Evolutionary conservation across 92 coral and sea anemone species (phyloP).

Genomic region (Metridium senile): DNA sequence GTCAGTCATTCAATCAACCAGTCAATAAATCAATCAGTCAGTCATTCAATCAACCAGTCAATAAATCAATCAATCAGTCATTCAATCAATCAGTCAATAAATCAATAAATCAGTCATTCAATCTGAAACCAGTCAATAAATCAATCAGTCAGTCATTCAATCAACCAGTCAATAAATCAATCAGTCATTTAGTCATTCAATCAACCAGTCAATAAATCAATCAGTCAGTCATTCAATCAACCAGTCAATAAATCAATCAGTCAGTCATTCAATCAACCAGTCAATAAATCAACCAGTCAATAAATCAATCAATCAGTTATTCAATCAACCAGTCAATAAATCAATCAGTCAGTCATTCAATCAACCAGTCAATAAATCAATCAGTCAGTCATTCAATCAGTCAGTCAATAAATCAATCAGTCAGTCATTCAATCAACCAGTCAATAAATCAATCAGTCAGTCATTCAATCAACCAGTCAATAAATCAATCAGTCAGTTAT

Average conservation of each 20-base stretch:
- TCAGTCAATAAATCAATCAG: background rate
- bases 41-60: background rate
- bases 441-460: too few species aligned
- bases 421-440: background rate
- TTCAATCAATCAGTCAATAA: background rate
- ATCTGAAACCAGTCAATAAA: background rate
- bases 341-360: background rate
- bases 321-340: conserved; percentile 62
- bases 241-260: background rate
- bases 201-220: too few species aligned
- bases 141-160: background rate
- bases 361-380: background rate
- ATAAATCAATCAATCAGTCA: too few species aligned
- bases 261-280: too few species aligned
- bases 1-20: too few species aligned
- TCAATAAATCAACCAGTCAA: background rate
- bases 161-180: too few species aligned
- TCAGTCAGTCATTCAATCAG: background rate
- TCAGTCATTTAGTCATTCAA: background rate
- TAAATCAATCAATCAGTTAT: conserved; percentile 46
- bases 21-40: too few species aligned
- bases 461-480: background rate
- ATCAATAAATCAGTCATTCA: too few species aligned
- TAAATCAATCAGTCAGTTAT: conserved; percentile 47
- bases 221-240: background rate